phyloP scores from a whole-genome alignment of 2,797 vertebrate species.

The Anas bernieri region DNA sequence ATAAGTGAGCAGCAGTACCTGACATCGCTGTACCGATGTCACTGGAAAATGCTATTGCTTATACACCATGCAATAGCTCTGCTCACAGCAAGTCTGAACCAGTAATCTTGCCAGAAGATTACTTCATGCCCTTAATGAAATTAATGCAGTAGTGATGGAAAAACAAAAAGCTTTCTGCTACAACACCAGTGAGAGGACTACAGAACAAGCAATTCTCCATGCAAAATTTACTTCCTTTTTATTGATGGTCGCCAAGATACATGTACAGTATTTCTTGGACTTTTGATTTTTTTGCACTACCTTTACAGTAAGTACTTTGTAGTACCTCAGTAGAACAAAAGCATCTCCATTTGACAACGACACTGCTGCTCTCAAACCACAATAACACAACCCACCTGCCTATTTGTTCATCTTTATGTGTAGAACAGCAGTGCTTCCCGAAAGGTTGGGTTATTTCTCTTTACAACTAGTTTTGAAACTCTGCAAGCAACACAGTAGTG shows the following conservation, averaged over 20 bases:
- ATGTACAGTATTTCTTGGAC: neutral
- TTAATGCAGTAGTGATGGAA: neutral
- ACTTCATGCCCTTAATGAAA: conserved; percentile 9
- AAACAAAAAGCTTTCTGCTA: neutral
- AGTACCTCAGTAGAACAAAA: neutral
- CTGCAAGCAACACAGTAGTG: neutral
- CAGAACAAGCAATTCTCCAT: neutral
- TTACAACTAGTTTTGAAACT: conserved; percentile 4
- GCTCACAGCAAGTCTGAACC: neutral
- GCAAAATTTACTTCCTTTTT: neutral
- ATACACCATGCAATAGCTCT: neutral
- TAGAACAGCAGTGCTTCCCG: neutral
- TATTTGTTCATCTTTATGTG: neutral
- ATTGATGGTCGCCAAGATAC: neutral
- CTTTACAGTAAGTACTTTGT: neutral
- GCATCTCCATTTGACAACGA: neutral
- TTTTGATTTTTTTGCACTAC: neutral
- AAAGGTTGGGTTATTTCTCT: conserved; percentile 8
- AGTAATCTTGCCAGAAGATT: neutral
- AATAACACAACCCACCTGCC: neutral
- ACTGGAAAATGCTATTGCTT: neutral
- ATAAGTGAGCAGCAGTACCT: neutral
- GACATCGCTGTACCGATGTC: too few relatives aligned
- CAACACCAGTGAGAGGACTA: neutral
- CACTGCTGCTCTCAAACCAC: neutral